phyloP scores from a whole-genome alignment of 2,113 vertebrate genomes.

The Cyanoliseus patagonus region DNA sequence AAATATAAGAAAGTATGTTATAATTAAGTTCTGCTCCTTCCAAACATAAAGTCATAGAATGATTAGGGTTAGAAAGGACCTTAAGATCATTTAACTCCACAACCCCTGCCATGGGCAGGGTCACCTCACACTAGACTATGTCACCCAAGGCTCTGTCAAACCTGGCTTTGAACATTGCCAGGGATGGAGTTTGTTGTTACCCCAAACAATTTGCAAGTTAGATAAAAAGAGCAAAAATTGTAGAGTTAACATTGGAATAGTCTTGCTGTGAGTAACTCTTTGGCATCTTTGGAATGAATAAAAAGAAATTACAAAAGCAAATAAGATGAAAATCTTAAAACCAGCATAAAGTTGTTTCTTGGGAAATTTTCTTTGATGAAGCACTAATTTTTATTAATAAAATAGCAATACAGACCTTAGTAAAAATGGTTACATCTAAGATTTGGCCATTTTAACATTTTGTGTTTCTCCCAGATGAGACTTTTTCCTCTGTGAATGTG shows the following conservation, averaged over 20 bases:
- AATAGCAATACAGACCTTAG: background rate
- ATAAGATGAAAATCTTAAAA: background rate
- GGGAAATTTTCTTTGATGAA: background rate
- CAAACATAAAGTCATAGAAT: background rate
- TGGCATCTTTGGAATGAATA: background rate
- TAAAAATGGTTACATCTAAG: background rate
- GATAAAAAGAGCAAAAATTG: background rate
- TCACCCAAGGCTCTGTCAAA: background rate
- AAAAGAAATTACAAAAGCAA: background rate
- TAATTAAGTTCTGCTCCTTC: background rate
- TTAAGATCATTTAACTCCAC: background rate
- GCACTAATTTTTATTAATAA: background rate
- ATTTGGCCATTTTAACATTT: background rate
- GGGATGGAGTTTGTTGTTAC: background rate
- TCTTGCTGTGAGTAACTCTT: background rate
- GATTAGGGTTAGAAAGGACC: background rate
- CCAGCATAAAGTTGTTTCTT: background rate
- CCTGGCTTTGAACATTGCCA: background rate
- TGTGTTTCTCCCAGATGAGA: background rate
- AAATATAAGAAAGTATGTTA: background rate
- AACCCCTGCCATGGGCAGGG: too few species aligned
- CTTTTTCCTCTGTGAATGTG: background rate
- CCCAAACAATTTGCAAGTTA: background rate
- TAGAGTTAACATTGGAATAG: background rate
- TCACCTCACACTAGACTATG: background rate